phyloP scores from a whole-genome alignment of 2,113 vertebrate species.

The Tychaedon coryphoeus region DNA sequence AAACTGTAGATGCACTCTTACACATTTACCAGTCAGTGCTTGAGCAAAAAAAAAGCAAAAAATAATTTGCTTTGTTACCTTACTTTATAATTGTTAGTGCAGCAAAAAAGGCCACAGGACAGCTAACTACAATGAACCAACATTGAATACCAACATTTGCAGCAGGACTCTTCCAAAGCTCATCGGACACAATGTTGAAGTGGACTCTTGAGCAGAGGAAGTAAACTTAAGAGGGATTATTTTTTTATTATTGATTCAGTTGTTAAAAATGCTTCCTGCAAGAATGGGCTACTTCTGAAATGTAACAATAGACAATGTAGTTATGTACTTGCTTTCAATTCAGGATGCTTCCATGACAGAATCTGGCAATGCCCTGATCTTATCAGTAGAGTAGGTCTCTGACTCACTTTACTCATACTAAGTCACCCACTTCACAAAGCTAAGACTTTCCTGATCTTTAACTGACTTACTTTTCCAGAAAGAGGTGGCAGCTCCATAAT shows the following conservation, averaged over 20 bases:
- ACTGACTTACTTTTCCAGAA: neutral
- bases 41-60: neutral
- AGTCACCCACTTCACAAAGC: neutral
- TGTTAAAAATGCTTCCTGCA: neutral
- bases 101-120: neutral
- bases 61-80: neutral
- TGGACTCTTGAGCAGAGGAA: neutral
- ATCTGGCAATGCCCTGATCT: neutral
- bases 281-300: neutral
- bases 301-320: neutral
- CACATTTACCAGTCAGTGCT: neutral
- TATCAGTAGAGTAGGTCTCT: neutral
- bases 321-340: neutral
- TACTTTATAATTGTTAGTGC: neutral
- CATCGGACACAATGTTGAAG: neutral
- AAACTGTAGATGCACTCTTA: neutral
- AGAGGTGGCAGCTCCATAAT: neutral
- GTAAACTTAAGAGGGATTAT: neutral
- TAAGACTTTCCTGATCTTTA: neutral
- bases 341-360: neutral
- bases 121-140: neutral
- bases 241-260: neutral
- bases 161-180: neutral
- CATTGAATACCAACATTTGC: neutral
- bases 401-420: neutral